Percentiles rank a stretch among this genome's conserved stretches.
Conservation (phyloP, 1,140 invertebrate species). For the Drosophila bifasciata region DNA sequence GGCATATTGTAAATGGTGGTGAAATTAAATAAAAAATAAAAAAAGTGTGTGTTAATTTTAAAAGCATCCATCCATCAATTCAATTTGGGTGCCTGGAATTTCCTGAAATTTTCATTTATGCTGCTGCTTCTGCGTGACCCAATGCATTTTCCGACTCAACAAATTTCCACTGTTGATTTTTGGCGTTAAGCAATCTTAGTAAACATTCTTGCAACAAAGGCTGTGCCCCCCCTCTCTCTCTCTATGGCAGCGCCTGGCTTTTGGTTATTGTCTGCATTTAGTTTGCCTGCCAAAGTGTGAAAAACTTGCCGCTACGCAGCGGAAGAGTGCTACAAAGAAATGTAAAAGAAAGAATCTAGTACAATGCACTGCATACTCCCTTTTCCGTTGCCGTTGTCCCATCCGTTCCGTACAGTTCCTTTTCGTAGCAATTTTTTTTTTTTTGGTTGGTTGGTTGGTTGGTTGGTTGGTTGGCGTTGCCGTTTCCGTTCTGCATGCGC, state of each 20-base stretch:
- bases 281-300: conserved; percentile 66
- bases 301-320: conserved; percentile 63
- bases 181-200: conserved; percentile 61
- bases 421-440: conserved; percentile 11
- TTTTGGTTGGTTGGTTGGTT: conserved; percentile 3
- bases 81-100: neutral
- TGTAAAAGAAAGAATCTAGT: conserved; percentile 53
- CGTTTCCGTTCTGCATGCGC: conserved; percentile 66
- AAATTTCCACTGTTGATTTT: conserved; percentile 60
- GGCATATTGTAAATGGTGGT: conserved; percentile 76
- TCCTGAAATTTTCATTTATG: neutral
- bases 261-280: conserved; percentile 59
- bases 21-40: conserved; percentile 73
- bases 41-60: conserved; percentile 76
- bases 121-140: conserved; percentile 5
- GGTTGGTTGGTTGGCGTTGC: neutral
- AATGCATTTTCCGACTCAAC: conserved; percentile 50
- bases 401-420: too few relatives aligned
- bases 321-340: conserved; percentile 63
- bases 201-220: conserved; percentile 61
- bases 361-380: conserved; percentile 57
- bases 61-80: neutral
- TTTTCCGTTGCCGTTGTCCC: conserved; percentile 15
- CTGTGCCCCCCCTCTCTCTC: conserved; percentile 12
- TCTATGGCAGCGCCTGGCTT: conserved; percentile 6